Evolutionary conservation across 2,888 invertebrate species (phyloP), one percentile per base, ranked within the genome.

Genomic region (Cryptops parisi): DNA sequence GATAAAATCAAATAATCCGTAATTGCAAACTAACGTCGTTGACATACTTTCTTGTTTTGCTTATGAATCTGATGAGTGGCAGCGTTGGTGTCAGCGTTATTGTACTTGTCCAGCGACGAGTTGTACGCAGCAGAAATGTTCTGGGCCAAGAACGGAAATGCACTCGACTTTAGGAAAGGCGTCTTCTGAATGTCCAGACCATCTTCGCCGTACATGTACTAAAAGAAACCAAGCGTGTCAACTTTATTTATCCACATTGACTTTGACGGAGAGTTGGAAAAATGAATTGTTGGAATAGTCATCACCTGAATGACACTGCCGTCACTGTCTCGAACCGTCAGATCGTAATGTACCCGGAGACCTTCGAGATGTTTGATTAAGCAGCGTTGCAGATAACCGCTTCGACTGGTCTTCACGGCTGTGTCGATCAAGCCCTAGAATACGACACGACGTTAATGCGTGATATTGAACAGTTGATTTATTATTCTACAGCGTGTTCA

Each of bases 331-430:
- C 97, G 77, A 0, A 98, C 98, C 0, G 97, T 97, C 64, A 84
- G 74, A 68, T 99, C 98, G 67, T 98, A 97, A 53, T 80, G 78
- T 0, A 97, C 84, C 52, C 77, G 78, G n/a, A 99, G 69, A 3
- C 96, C 96, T 74, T 99, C 99, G 58, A 99, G 73, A 73, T 97
- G 94, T 70, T 99, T 99, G 54, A 98, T 87, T 6, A 99, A 74
- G 71, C 98, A 98, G 58, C 96, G 76, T 70, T 97, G 94, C 53
- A 99, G 74, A 69, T 99, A 99, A 61, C 99, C 99, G 62, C 94
- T 94, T 57, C 96, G 80, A 72, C 93, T 94, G 1, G 98, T 99
- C 74, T 99, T 99, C 0, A 98, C 97, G 58, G 98, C 98, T 2
- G 98, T 99, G 79, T 99, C 98, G 63, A 99, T 90, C 52, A 99